Percentiles rank a stretch among this genome's conserved stretches.
Evolutionary conservation across 2,113 vertebrate species (phyloP).

Genomic region (Neotragus moschatus): DNA sequence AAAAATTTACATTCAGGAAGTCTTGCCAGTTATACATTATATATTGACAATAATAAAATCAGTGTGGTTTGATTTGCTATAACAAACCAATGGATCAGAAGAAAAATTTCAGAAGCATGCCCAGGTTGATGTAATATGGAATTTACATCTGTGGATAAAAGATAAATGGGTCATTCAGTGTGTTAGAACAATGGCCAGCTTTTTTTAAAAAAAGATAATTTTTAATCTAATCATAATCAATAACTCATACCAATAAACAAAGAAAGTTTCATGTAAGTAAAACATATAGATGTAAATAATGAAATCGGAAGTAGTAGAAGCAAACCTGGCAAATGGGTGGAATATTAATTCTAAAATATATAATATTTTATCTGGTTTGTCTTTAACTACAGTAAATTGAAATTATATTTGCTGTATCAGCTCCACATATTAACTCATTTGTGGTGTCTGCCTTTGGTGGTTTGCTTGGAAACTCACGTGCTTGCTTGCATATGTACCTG

Average conservation of each 20-base stretch:
- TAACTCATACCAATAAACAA: not conserved
- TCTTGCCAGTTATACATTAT: not conserved
- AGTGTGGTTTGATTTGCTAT: not conserved
- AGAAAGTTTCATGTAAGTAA: not conserved
- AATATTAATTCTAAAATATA: not conserved
- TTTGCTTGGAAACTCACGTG: not conserved
- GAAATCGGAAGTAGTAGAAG: not conserved
- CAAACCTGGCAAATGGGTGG: not conserved
- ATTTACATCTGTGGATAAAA: not conserved
- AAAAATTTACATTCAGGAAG: not conserved
- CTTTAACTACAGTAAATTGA: not conserved
- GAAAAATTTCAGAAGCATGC: not conserved
- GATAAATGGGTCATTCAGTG: not conserved
- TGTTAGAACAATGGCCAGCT: not conserved
- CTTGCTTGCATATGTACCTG: not conserved
- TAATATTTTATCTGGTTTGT: not conserved
- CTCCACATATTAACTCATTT: not conserved
- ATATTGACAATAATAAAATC: not conserved
- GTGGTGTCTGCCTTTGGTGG: not conserved
- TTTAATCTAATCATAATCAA: not conserved
- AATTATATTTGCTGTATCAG: not conserved
- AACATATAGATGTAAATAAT: slow-evolving; percentile 11
- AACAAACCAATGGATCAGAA: not conserved
- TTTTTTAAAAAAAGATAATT: not conserved
- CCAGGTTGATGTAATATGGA: not conserved